Evolutionary conservation across 1,140 invertebrate species (phyloP).

Genomic region (Bombus waltoni): DNA sequence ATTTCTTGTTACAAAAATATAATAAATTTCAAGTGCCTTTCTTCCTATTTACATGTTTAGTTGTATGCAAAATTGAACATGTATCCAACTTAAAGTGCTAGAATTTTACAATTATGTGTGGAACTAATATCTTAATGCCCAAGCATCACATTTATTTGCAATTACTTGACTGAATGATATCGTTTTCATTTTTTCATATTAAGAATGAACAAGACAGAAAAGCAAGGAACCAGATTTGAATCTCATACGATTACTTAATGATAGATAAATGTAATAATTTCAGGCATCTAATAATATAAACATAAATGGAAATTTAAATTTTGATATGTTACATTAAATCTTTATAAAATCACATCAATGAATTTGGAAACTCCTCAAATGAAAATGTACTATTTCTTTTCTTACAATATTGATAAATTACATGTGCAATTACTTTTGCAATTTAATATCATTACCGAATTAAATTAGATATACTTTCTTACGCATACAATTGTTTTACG

Average conservation of each 20-base stretch:
- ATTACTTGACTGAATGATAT: not conserved
- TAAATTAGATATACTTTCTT: not conserved
- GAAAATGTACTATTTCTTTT: not conserved
- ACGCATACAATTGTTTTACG: not conserved
- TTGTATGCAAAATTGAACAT: slow-evolving; percentile 7
- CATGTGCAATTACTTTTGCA: not conserved
- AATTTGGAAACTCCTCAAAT: no score
- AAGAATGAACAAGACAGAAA: not conserved
- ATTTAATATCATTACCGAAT: not conserved
- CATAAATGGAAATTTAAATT: not conserved
- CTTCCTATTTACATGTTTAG: not conserved
- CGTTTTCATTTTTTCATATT: not conserved
- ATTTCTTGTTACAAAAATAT: not conserved
- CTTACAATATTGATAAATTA: not conserved
- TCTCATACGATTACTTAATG: not conserved
- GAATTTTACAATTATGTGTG: not conserved
- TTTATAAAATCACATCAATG: not conserved
- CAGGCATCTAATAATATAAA: not conserved
- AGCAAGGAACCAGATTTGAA: not conserved
- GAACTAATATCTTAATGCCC: not conserved
- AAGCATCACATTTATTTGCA: not conserved
- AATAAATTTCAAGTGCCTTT: not conserved
- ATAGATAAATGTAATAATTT: not conserved
- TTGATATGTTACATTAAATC: not conserved
- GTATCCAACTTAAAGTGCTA: not conserved